Percentiles rank a stretch among this genome's conserved stretches.
These are phyloP conservation scores for Drosophila dunni DNA, from an alignment of 1,140 invertebrate species.

Conservation along the genomic window DNA sequence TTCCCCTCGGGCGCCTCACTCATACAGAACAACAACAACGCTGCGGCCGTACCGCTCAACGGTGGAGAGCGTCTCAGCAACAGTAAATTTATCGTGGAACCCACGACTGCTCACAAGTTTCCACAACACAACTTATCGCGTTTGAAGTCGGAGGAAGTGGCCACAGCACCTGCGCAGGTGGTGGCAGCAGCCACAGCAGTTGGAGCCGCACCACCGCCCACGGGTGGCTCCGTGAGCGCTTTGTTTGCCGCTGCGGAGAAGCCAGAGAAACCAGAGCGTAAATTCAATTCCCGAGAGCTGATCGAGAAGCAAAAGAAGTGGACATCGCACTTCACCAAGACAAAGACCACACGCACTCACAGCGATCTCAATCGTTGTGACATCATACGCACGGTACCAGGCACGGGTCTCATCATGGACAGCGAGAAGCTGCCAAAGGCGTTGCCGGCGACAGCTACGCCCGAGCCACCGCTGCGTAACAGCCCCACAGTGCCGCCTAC, in stretches of 20 bases:
- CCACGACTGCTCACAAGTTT: conserved; percentile 47
- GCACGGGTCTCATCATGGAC: conserved; percentile 77
- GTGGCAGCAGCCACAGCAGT: neutral
- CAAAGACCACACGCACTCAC: conserved; percentile 87
- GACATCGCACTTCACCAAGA: conserved; percentile 94
- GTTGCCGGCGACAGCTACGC: conserved; percentile 27
- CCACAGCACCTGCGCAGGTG: neutral
- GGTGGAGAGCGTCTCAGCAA: conserved; percentile 61
- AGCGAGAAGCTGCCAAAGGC: conserved; percentile 50
- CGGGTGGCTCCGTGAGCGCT: conserved; percentile 62
- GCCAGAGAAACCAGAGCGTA: conserved; percentile 92
- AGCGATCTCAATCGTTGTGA: conserved; percentile 87
- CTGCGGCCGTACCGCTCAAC: conserved; percentile 43
- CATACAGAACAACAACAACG: conserved; percentile 69
- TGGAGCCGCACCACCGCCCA: conserved; percentile 3
- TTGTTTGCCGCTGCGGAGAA: conserved; percentile 83
- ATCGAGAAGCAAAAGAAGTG: conserved; percentile 96
- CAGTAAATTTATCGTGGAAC: conserved; percentile 75
- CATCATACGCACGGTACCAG: conserved; percentile 82
- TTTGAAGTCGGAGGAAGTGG: conserved; percentile 84
- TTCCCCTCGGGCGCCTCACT: conserved; percentile 76
- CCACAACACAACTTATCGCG: conserved; percentile 77
- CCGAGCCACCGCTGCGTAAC: conserved; percentile 64
- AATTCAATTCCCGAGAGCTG: conserved; percentile 92
- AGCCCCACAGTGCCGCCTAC: conserved; percentile 17